A percentile compares a stretch with the other conserved stretches of the same genome.
Conservation (phyloP, 2,797 vertebrate genomes). For the Iguana delicatissima region DNA sequence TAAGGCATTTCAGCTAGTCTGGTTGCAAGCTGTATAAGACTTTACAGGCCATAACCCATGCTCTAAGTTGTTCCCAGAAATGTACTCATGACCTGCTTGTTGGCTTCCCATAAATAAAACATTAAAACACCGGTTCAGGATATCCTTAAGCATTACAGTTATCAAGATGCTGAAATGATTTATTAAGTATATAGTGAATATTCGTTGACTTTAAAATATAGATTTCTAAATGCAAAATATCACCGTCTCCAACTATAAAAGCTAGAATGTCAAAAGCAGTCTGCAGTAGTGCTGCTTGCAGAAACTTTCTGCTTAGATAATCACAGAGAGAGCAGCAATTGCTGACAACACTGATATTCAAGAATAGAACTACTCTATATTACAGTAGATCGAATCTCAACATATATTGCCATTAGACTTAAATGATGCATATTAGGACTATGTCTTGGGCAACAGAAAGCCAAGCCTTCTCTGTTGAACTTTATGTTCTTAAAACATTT, state of each 20-base stretch:
- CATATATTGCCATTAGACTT: conserved; percentile 27
- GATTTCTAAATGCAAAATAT: not conserved
- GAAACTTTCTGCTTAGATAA: conserved; percentile 38
- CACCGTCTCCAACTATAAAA: not conserved
- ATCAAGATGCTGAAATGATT: not conserved
- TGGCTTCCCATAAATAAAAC: no score
- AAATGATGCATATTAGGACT: conserved; percentile 26
- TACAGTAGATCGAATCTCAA: conserved; percentile 43
- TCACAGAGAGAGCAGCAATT: not conserved
- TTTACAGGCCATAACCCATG: no score
- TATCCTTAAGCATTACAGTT: not conserved
- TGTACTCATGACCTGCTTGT: no score
- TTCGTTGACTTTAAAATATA: not conserved
- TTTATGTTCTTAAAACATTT: conserved; percentile 58
- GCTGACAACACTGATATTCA: conserved; percentile 38
- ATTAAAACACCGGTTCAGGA: not conserved
- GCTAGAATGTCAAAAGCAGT: conserved; percentile 23
- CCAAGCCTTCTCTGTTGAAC: conserved; percentile 42
- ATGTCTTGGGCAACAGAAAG: conserved; percentile 46
- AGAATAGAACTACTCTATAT: not conserved
- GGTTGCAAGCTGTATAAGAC: no score
- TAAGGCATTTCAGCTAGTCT: no score
- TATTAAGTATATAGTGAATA: no score
- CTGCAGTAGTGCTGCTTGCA: not conserved
- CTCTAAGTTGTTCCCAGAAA: no score